Conservation (phyloP, 2,113 vertebrate species). For the Scatophagus argus region DNA sequence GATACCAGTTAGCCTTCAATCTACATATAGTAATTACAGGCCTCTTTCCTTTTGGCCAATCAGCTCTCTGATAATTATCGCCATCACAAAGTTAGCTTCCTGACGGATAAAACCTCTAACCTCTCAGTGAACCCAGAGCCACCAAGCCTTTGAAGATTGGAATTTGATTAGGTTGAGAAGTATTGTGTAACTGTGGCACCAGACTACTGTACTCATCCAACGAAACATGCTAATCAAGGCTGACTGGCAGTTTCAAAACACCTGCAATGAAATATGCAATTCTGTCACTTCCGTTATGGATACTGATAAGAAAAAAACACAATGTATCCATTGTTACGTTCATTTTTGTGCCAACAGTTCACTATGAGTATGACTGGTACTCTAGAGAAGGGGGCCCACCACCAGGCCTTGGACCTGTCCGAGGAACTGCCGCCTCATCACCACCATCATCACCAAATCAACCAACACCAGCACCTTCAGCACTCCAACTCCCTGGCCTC, state of each 20-base stretch:
- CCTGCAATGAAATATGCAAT: not conserved
- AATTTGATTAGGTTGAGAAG: not conserved
- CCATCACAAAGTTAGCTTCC: conserved; percentile 55
- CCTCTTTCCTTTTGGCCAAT: conserved; percentile 57
- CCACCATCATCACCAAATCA: conserved; percentile 59
- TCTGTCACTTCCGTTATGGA: too few relatives aligned
- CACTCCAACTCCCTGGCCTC: conserved; percentile 75
- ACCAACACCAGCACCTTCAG: conserved; percentile 70
- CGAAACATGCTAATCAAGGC: not conserved
- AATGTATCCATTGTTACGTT: rapidly evolving
- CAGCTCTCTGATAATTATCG: conserved; percentile 69
- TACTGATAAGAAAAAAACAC: too few relatives aligned
- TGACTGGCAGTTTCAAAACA: not conserved
- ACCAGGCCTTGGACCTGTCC: conserved; percentile 80
- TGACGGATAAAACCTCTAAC: conserved; percentile 50
- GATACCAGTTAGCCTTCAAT: conserved; percentile 33
- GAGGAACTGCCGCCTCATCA: conserved; percentile 80
- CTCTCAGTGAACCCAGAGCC: conserved; percentile 51
- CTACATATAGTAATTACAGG: conserved; percentile 48
- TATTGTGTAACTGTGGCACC: not conserved
- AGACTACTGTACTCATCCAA: not conserved
- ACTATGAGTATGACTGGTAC: conserved; percentile 75
- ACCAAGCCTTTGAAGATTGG: not conserved
- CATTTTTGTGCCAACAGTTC: conserved; percentile 53
- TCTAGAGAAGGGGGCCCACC: conserved; percentile 81